These are phyloP conservation scores for Halcyon smyrnensis DNA, from an alignment of 2,797 vertebrate species.

Conservation along the genomic window DNA sequence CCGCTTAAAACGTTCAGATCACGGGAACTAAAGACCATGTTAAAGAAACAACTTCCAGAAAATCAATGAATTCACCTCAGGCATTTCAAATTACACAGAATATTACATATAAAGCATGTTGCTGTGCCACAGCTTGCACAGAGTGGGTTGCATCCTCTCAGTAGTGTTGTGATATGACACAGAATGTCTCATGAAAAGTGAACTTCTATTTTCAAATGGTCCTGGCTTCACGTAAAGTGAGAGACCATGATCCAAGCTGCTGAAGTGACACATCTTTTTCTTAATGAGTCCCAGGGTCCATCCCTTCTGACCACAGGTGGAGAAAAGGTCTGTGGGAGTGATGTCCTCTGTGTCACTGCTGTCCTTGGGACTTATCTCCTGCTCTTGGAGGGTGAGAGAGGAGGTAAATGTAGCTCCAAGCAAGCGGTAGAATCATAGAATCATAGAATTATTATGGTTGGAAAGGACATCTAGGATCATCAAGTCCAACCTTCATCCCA, in stretches of 20 bases:
- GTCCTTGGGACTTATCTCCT: neutral
- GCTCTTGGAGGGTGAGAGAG: neutral
- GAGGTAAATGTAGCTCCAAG: neutral
- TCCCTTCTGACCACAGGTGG: neutral
- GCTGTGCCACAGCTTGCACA: rapidly evolving
- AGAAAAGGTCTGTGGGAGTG: neutral
- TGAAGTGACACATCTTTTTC: rapidly evolving
- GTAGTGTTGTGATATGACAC: neutral
- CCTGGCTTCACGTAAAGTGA: neutral
- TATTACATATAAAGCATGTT: neutral
- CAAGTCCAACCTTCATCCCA: no score
- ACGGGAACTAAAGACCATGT: neutral
- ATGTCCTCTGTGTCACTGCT: neutral
- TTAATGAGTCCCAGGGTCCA: neutral
- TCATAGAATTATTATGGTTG: no score
- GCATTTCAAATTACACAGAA: neutral
- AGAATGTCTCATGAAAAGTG: neutral
- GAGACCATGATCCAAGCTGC: neutral
- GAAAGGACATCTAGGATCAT: no score
- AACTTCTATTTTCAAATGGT: neutral
- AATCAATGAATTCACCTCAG: neutral
- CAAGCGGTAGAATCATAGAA: neutral
- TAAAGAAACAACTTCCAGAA: neutral
- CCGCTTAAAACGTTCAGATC: neutral
- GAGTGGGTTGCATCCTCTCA: neutral